Conservation (phyloP, 2,113 vertebrate species). For the Grammomys dolichurus region DNA sequence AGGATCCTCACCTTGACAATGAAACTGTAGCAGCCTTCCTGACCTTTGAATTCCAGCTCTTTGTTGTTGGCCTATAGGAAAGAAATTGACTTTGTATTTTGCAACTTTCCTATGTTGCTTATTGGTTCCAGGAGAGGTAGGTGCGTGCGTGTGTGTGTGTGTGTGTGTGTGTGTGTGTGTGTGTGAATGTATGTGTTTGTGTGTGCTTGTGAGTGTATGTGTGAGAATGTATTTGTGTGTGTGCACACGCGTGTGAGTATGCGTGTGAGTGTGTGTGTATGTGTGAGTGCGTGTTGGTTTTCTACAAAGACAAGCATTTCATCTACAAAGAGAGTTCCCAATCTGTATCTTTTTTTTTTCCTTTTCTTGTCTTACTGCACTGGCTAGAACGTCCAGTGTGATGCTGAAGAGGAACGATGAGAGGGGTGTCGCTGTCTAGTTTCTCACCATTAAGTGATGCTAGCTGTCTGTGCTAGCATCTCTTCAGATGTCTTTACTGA, state of each 20-base stretch:
- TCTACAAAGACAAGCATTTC: neutral
- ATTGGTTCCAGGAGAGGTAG: neutral
- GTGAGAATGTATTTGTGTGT: neutral
- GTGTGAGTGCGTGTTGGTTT: neutral
- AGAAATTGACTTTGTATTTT: neutral
- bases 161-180: neutral
- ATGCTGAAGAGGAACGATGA: accelerated
- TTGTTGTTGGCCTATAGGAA: neutral
- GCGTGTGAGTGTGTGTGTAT: neutral
- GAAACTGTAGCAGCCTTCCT: accelerated
- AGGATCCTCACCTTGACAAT: neutral
- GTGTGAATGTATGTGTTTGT: neutral
- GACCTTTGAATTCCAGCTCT: neutral
- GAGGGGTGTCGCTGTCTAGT: too few species aligned
- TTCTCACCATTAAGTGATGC: neutral
- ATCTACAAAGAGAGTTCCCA: neutral
- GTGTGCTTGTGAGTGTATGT: neutral
- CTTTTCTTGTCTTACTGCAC: neutral
- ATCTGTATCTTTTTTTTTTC: neutral
- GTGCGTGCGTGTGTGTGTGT: neutral
- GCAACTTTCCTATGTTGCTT: neutral
- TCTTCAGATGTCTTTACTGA: too few species aligned
- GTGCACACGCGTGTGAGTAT: too few species aligned
- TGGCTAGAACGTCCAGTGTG: neutral
- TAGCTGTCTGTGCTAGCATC: neutral